Percentiles rank a stretch among this genome's conserved stretches.
Conservation (phyloP, 2,797 vertebrate species). For the Garrulus glandarius region DNA sequence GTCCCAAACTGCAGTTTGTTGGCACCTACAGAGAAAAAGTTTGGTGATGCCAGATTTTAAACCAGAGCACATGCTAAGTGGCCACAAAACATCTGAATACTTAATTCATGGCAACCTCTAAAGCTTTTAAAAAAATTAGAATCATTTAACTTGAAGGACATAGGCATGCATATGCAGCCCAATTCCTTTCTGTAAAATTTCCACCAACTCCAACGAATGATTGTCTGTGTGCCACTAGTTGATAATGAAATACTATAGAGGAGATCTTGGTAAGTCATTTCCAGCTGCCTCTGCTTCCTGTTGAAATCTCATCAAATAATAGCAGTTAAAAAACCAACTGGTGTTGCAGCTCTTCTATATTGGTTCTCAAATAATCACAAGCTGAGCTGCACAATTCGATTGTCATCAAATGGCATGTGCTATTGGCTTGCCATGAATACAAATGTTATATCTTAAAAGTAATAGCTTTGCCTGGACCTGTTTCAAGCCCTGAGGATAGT, state of each 20-base stretch:
- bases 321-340: background rate
- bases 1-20: background rate
- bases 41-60: background rate
- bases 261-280: background rate
- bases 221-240: background rate
- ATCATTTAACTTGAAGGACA: background rate
- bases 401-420: background rate
- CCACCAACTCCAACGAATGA: background rate
- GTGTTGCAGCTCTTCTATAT: background rate
- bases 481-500: background rate
- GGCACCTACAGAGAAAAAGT: background rate
- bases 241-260: background rate
- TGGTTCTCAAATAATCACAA: background rate
- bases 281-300: background rate
- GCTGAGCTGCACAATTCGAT: background rate
- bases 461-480: background rate
- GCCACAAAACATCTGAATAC: background rate
- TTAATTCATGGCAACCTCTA: fast-evolving
- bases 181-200: background rate
- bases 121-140: background rate
- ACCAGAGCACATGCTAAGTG: background rate
- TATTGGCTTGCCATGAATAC: background rate
- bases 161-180: background rate
- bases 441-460: background rate
- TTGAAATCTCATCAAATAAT: background rate